Conservation (phyloP, 2,888 invertebrate genomes). For the Leptogaster cylindrica region DNA sequence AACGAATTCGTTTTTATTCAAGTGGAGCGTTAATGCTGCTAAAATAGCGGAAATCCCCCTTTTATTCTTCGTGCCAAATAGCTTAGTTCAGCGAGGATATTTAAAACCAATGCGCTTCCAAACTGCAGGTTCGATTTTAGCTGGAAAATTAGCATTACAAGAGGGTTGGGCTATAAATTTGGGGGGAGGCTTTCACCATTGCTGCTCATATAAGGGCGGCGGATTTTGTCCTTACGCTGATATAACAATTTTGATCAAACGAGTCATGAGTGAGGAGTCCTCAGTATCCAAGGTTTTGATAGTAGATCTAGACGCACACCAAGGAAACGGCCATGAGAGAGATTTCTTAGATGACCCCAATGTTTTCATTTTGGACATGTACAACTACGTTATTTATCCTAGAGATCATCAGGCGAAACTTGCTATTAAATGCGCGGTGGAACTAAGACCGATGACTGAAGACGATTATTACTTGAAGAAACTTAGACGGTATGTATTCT, state of each 20-base stretch:
- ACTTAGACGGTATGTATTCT: constrained; percentile 67
- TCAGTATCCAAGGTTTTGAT: constrained; percentile 78
- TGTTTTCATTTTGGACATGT: constrained; percentile 89
- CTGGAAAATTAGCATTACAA: constrained; percentile 81
- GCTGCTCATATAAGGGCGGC: constrained; percentile 75
- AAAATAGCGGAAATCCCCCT: constrained; percentile 79
- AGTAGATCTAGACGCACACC: constrained; percentile 90
- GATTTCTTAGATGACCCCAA: constrained; percentile 75
- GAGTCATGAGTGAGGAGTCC: constrained; percentile 67
- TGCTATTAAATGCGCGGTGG: constrained; percentile 74
- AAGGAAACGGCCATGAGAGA: constrained; percentile 87
- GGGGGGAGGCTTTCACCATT: constrained; percentile 93
- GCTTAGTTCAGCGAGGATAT: constrained; percentile 75
- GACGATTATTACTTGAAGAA: constrained; percentile 74
- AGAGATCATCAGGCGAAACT: constrained; percentile 75
- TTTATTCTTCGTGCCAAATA: constrained; percentile 77
- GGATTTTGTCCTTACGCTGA: constrained; percentile 93
- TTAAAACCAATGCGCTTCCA: constrained; percentile 80
- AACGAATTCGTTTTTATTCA: constrained; percentile 52
- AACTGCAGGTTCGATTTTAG: constrained; percentile 81
- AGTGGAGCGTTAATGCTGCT: constrained; percentile 84
- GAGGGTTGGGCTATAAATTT: constrained; percentile 89
- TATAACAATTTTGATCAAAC: constrained; percentile 78
- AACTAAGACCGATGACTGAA: constrained; percentile 68
- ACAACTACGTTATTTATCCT: constrained; percentile 83